A percentile compares a stretch with the other conserved stretches of the same genome.
phyloP scores from a whole-genome alignment of 64 coral and sea anemone species.

The Hydrozoanthus tunicans region DNA sequence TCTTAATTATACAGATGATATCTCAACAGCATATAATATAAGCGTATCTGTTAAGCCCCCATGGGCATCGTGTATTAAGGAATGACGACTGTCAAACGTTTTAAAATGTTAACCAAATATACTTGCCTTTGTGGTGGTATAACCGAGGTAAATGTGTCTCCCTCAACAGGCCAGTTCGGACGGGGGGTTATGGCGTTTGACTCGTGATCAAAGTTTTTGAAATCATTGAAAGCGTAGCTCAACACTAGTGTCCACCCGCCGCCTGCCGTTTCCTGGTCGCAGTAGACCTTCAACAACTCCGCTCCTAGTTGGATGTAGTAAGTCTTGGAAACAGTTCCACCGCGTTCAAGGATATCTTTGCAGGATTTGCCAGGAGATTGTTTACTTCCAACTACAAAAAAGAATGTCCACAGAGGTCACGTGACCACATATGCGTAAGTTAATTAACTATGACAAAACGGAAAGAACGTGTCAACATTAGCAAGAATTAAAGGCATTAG shows the following conservation, averaged over 20 bases:
- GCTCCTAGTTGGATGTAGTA: neutral
- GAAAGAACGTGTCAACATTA: no score
- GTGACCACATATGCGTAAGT: no score
- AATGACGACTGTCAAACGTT: neutral
- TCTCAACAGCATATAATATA: no score
- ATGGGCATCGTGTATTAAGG: no score
- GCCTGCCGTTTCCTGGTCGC: neutral
- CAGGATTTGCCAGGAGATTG: neutral
- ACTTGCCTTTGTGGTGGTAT: conserved; percentile 9
- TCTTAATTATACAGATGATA: no score
- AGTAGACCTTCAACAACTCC: neutral
- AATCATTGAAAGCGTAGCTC: conserved; percentile 1
- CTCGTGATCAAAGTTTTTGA: neutral
- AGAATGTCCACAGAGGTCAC: no score
- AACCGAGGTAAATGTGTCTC: conserved; percentile 7
- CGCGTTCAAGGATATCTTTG: neutral
- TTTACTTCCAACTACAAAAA: neutral
- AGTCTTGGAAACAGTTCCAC: neutral
- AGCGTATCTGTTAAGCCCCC: no score
- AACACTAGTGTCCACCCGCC: neutral
- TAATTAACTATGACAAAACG: no score
- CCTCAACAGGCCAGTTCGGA: conserved; percentile 16
- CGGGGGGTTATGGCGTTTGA: conserved; percentile 7
- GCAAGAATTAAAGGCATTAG: no score
- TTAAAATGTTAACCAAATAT: neutral